These are phyloP conservation scores for Graphium colonna DNA, from an alignment of 2,888 invertebrate species.

Conservation along the genomic window DNA sequence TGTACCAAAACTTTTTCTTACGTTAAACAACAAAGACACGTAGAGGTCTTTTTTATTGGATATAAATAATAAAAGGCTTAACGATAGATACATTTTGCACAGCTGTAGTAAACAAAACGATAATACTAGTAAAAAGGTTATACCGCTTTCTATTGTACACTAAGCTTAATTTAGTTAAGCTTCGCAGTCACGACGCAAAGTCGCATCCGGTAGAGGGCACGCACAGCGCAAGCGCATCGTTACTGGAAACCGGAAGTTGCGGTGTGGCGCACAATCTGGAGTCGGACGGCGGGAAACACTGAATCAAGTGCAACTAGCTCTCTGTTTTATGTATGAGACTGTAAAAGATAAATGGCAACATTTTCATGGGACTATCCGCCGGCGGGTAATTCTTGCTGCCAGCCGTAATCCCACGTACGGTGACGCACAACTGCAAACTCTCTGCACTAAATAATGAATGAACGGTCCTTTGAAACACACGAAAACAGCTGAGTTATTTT, in stretches of 20 bases:
- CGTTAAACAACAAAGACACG: no score
- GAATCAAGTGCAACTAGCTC: slow-evolving; percentile 71
- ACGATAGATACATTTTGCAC: no score
- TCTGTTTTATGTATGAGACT: slow-evolving; percentile 66
- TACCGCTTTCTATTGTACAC: background rate
- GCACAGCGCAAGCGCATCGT: slow-evolving; percentile 64
- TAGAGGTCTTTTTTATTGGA: no score
- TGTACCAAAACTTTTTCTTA: no score
- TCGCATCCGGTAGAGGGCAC: slow-evolving; percentile 45
- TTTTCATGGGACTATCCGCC: slow-evolving; percentile 49
- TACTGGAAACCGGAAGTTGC: slow-evolving; percentile 74
- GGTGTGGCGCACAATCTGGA: slow-evolving; percentile 78
- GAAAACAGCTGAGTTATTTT: background rate
- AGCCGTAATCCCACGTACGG: slow-evolving; percentile 38
- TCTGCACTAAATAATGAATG: background rate
- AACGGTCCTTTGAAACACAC: background rate
- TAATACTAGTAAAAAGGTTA: no score
- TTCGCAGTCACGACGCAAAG: slow-evolving; percentile 49
- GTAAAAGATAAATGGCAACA: slow-evolving; percentile 61
- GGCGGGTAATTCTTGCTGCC: slow-evolving; percentile 35
- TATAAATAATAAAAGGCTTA: no score
- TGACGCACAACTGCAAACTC: slow-evolving; percentile 16
- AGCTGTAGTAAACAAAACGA: background rate
- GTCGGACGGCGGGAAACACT: slow-evolving; percentile 73
- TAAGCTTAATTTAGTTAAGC: slow-evolving; percentile 18